Evolutionary conservation across 2,113 vertebrate genomes (phyloP), one percentile per base, ranked within the genome.

Genomic region (Percopsis transmontana): DNA sequence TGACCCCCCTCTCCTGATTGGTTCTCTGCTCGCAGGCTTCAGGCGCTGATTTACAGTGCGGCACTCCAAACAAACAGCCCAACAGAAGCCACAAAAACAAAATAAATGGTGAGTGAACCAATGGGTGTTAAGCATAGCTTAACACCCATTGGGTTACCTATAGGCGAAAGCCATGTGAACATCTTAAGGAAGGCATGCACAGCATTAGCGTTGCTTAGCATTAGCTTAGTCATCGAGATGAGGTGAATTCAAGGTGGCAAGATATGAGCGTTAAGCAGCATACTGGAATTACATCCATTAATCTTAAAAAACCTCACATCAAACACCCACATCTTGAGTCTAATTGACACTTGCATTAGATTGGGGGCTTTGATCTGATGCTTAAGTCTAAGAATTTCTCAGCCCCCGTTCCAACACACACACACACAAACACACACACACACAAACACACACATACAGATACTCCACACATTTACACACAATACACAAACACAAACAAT

Each of bases 301-400:
- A 9, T 59, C n/a, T 18, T 4, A 5, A 24, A 60, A 33, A n/a
- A 55, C 40, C 70, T 79, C 59, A 24, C 39, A 63, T 53, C 48
- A 24, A 24, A 62, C 77, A 61, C 71, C 68, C 69, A 66, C 51
- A 16, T 40, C 58, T 59, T 20, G 55, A 74, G 79, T 78, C 59
- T 77, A 72, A 85, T 76, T 69, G 68, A 68, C 86, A 80, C 83
- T 47, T 63, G 11, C 59, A 40, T 53, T 68, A 70, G 66, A 79
- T 47, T 61, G 66, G 39, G 39, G n/a, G 55, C 62, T 75, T 52
- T 67, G 65, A 65, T 68, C 77, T 77, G 44, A 58, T 45, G 21
- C 61, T 53, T 76, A 66, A 78, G 13, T 58, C 79, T 70, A 55
- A 57, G 67, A 33, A 58, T 56, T 18, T 71, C 41, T 60, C 51